These are phyloP conservation scores for Cyrtorhinus lividipennis DNA, from an alignment of 1,140 invertebrate species.

Conservation along the genomic window DNA sequence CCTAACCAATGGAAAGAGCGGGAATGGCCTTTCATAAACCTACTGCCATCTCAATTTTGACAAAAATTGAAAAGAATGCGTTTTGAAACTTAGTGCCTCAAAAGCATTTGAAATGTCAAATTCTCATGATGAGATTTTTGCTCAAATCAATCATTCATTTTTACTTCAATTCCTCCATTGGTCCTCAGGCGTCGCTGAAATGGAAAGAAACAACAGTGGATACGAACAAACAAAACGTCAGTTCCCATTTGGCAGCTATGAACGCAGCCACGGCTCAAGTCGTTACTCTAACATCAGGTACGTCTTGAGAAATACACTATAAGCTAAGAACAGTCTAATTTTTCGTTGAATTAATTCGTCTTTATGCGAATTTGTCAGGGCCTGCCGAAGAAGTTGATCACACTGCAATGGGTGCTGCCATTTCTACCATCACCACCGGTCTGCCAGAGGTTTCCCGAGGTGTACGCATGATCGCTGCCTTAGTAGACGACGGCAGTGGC, in stretches of 20 bases:
- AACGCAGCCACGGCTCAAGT: constrained; percentile 97
- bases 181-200: constrained; percentile 54
- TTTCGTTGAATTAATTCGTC: too few species aligned
- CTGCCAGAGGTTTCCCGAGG: constrained; percentile 91
- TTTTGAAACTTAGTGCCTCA: too few species aligned
- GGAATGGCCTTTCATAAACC: too few species aligned
- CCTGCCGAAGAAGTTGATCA: constrained; percentile 74
- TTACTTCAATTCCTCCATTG: too few species aligned
- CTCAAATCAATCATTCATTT: background rate
- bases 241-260: constrained; percentile 95
- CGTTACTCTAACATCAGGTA: constrained; percentile 80
- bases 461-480: constrained; percentile 84
- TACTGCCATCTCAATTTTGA: background rate
- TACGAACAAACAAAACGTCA: constrained; percentile 90
- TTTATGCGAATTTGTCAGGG: constrained; percentile 28
- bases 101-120: too few species aligned
- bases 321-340: too few species aligned
- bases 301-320: too few species aligned
- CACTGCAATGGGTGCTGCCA: constrained; percentile 89
- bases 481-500: constrained; percentile 76
- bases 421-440: constrained; percentile 92
- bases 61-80: too few species aligned
- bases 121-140: background rate
- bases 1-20: too few species aligned
- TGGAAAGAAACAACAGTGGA: constrained; percentile 91